Conservation (phyloP, 2,113 vertebrate genomes). For the western clawed frog (Xenopus tropicalis) region UCB_Xtro_10.0 CM004447.2:43988001-43988500, state of each 20-base stretch:
- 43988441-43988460: constrained; percentile 78
- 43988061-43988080: constrained; percentile 70
- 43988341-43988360: too few relatives aligned
- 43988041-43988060: too few relatives aligned
- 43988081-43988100: constrained; percentile 84
- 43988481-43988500: constrained; percentile 64
- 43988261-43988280: not conserved
- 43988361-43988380: too few relatives aligned
- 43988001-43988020: too few relatives aligned
- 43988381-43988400: too few relatives aligned
- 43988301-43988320: too few relatives aligned
- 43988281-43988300: too few relatives aligned
- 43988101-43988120: constrained; percentile 80
- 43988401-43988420: too few relatives aligned
- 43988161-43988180: constrained; percentile 71
- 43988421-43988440: too few relatives aligned
- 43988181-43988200: constrained; percentile 63
- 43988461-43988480: constrained; percentile 79
- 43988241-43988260: constrained; percentile 56
- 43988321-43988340: too few relatives aligned
- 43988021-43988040: too few relatives aligned
- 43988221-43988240: constrained; percentile 66
- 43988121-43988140: constrained; percentile 83
- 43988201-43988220: constrained; percentile 82
- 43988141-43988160: constrained; percentile 59